A percentile compares a stretch with the other conserved stretches of the same genome.
phyloP scores from a whole-genome alignment of 2,888 invertebrate genomes.

The Cybosia mesomella region DNA sequence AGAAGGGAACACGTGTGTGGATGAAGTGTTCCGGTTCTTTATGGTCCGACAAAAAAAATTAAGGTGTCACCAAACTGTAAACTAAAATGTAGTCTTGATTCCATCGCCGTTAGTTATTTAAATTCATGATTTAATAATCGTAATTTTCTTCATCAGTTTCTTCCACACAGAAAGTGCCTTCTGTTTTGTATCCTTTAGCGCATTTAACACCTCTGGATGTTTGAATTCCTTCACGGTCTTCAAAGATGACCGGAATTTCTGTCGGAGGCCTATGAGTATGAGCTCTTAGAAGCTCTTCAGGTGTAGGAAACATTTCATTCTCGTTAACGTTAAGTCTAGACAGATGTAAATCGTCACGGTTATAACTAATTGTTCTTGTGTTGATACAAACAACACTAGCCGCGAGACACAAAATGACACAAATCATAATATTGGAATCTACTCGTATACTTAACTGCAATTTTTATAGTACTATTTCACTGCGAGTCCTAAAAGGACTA shows the following conservation, averaged over 20 bases:
- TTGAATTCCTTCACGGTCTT: not conserved
- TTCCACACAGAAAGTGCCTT: not conserved
- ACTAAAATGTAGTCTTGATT: no score
- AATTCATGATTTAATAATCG: conserved; percentile 5
- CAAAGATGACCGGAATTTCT: not conserved
- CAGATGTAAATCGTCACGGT: not conserved
- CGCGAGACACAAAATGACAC: conserved; percentile 39
- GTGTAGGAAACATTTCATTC: conserved; percentile 24
- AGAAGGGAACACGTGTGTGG: no score
- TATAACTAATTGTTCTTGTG: conserved; percentile 36
- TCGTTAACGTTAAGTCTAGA: conserved; percentile 31
- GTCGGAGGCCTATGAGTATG: not conserved
- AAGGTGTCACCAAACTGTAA: no score
- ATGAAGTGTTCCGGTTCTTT: no score
- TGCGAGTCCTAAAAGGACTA: conserved; percentile 17
- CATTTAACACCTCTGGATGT: not conserved
- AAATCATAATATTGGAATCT: conserved; percentile 35
- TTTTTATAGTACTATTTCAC: conserved; percentile 21
- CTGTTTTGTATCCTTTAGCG: not conserved
- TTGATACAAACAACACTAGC: conserved; percentile 40
- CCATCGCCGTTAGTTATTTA: no score
- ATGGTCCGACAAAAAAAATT: no score
- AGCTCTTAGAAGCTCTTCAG: conserved; percentile 29
- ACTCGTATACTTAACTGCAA: conserved; percentile 35
- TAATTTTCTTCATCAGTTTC: not conserved